Evolutionary conservation across 2,797 vertebrate species (phyloP).

Genomic region (Sarcophilus harrisii): DNA sequence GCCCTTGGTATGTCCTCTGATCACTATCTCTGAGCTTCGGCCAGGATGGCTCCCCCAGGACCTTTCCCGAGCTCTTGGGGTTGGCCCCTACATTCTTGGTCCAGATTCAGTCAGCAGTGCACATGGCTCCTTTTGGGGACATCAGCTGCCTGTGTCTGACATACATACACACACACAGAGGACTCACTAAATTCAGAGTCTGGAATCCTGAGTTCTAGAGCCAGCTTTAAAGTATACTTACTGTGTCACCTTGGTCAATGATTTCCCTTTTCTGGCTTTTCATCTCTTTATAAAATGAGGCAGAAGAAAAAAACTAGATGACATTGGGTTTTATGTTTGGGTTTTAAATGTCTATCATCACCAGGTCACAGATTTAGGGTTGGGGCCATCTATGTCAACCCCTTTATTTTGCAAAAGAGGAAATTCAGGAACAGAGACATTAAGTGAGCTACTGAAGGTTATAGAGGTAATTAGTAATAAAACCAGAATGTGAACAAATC

Average conservation of each 20-base stretch:
- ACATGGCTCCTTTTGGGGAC: neutral
- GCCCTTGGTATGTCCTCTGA: neutral
- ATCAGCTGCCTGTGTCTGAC: neutral
- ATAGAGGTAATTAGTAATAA: neutral
- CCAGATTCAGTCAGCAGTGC: neutral
- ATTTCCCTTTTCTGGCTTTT: neutral
- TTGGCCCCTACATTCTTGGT: neutral
- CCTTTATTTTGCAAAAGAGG: neutral
- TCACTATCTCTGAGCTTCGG: neutral
- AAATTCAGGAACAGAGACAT: neutral
- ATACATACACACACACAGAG: too few relatives aligned
- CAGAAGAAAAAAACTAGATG: neutral
- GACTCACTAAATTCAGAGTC: neutral
- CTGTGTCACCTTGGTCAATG: neutral
- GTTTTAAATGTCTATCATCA: neutral
- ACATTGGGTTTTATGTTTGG: neutral
- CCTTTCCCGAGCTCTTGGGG: neutral
- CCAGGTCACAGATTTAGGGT: neutral
- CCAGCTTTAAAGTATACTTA: neutral
- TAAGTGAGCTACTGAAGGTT: neutral
- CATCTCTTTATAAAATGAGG: neutral
- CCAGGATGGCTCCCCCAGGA: slow-evolving; percentile 3
- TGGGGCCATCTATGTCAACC: neutral
- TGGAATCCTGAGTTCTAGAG: neutral
- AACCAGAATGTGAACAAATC: neutral